A percentile compares a stretch with the other conserved stretches of the same genome.
phyloP scores from a whole-genome alignment of 2,797 vertebrate genomes.

The Craterocephalus amniculus region DNA sequence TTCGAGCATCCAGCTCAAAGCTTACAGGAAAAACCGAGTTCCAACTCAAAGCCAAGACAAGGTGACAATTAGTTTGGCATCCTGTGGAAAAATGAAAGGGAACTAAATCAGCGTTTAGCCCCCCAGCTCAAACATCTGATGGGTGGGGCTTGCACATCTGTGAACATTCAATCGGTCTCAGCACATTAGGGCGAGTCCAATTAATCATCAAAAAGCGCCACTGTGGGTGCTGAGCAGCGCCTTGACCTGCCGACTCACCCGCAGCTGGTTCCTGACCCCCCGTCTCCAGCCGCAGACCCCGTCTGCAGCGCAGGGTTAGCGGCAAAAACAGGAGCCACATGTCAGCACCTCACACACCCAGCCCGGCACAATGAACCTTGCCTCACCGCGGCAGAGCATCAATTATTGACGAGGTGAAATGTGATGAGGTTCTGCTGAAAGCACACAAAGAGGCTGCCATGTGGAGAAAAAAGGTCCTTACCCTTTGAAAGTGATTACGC shows the following conservation, averaged over 20 bases:
- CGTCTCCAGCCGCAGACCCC: slow-evolving; percentile 24
- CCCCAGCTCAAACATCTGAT: background rate
- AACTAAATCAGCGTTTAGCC: background rate
- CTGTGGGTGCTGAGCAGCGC: slow-evolving; percentile 5
- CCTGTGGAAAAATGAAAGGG: background rate
- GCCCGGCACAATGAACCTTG: slow-evolving; percentile 61
- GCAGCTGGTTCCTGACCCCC: slow-evolving; percentile 72
- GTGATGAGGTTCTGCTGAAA: slow-evolving; percentile 65
- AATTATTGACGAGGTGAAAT: slow-evolving; percentile 80
- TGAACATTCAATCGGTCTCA: slow-evolving; percentile 59
- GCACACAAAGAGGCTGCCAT: slow-evolving; percentile 63
- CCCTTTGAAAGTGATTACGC: background rate
- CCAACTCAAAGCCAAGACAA: slow-evolving; percentile 6
- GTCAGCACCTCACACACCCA: slow-evolving; percentile 51
- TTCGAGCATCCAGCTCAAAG: slow-evolving; percentile 53
- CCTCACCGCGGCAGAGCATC: slow-evolving; percentile 71
- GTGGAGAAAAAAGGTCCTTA: slow-evolving; percentile 27
- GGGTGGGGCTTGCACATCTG: slow-evolving; percentile 66
- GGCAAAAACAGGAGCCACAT: slow-evolving; percentile 70
- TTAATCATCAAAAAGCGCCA: slow-evolving; percentile 54
- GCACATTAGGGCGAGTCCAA: slow-evolving; percentile 58
- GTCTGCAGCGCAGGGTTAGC: slow-evolving; percentile 49
- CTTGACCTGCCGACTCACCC: slow-evolving; percentile 47
- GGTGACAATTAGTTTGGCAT: slow-evolving; percentile 3
- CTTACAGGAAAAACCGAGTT: slow-evolving; percentile 32